Conservation (phyloP, 1,140 invertebrate species). For the Drosophila novamexicana region DNA sequence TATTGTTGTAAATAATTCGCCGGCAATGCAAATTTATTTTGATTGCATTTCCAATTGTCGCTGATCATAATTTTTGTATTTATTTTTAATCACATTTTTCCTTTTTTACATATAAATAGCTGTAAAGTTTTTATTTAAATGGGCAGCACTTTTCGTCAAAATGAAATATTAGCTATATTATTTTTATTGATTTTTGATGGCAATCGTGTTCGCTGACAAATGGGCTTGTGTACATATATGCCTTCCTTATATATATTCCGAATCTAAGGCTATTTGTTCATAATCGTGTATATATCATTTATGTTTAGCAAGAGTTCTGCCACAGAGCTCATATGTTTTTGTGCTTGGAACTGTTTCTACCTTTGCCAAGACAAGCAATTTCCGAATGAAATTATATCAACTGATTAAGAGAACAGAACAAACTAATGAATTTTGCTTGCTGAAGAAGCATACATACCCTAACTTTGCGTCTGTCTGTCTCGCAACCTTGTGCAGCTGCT, state of each 20-base stretch:
- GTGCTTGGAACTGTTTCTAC: not conserved
- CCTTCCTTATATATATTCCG: not conserved
- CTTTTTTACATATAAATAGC: not conserved
- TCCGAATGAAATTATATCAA: no score
- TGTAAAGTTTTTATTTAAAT: conserved; percentile 14
- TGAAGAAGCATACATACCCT: no score
- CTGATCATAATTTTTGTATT: conserved; percentile 9
- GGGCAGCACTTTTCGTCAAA: conserved; percentile 16
- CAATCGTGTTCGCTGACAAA: not conserved
- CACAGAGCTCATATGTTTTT: not conserved
- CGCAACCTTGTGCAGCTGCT: no score
- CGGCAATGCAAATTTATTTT: conserved; percentile 44
- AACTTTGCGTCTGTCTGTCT: no score
- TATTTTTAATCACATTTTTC: not conserved
- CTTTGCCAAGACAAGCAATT: not conserved
- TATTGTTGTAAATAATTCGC: conserved; percentile 43
- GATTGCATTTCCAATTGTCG: conserved; percentile 22
- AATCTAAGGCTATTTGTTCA: not conserved
- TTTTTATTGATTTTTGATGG: conserved; percentile 13
- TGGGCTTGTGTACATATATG: conserved; percentile 1
- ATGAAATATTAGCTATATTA: not conserved
- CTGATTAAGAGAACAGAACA: no score
- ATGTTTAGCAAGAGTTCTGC: not conserved
- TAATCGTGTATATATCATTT: not conserved
- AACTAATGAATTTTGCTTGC: no score